Base-by-base conservation (phyloP, 1,140 invertebrate genomes). In the Platyscapa corneri region DNA sequence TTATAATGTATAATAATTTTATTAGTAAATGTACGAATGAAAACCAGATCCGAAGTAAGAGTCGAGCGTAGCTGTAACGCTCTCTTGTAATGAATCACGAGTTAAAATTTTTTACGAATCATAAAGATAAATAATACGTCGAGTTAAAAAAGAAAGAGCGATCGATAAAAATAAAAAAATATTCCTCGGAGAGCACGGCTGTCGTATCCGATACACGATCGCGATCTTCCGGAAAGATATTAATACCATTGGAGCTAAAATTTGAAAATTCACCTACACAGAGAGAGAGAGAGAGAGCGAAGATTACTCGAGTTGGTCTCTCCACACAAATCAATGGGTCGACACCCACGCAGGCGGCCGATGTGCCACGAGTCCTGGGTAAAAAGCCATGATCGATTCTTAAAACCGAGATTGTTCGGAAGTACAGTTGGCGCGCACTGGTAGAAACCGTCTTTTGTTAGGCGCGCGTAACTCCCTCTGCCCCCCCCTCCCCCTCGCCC, bases 391-490 rank as follows among this genome's bases (percentile, higher is more conserved):
- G 8, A 37, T 16, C 75, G 75, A n/a, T 49, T 53, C 74, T 53
- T 49, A 34, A 77, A 75, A 56, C 34, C 16, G 14, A 32, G n/a
- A 18, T 27, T 10, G 20, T 18, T 56, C 34, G 56, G 46, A 46
- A 81, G 78, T 81, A 70, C 6, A 72, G 30, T n/a, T 42, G 0
- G 78, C n/a, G n/a, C 7, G n/a, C 37, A 67, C 53, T 65, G n/a
- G 64, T 65, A 16, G 12, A 70, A 32, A 81, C 27, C 27, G 39
- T 67, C 70, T 67, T 80, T 80, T 46, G n/a, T n/a, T n/a, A n/a
- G n/a, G n/a, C n/a, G n/a, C n/a, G n/a, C n/a, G n/a, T n/a, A n/a
- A n/a, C n/a, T n/a, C n/a, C n/a, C n/a, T n/a, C n/a, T n/a, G n/a
- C 23, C 12, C 30, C 7, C 8, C 7, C 10, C 37, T 67, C 27